These are phyloP conservation scores for Drosophila quinaria DNA, from an alignment of 2,888 invertebrate species.

Conservation along the genomic window DNA sequence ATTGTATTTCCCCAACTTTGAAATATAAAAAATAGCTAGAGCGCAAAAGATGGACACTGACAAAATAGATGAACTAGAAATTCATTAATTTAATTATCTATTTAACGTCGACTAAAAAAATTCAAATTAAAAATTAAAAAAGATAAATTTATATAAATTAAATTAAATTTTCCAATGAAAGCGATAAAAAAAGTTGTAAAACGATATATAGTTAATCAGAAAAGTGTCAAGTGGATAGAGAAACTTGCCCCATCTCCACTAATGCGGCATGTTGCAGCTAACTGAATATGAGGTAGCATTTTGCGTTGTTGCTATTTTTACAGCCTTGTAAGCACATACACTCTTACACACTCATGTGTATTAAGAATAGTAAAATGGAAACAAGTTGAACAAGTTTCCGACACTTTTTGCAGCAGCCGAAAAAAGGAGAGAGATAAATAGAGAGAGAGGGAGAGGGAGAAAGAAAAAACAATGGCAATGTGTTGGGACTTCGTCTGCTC, in stretches of 20 bases:
- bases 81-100: too few species aligned
- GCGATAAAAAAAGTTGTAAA: too few species aligned
- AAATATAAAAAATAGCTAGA: too few species aligned
- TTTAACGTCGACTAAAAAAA: too few species aligned
- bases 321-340: conserved; percentile 22
- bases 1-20: too few species aligned
- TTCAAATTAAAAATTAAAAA: too few species aligned
- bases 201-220: conserved; percentile 6
- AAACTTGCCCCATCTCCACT: conserved; percentile 5
- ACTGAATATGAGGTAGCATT: conserved; percentile 50
- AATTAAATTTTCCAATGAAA: too few species aligned
- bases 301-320: conserved; percentile 56
- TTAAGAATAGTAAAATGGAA: conserved; percentile 74
- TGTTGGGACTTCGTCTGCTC: conserved; percentile 49
- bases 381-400: conserved; percentile 82
- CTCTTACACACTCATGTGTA: conserved; percentile 1
- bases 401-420: conserved; percentile 66
- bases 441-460: not conserved
- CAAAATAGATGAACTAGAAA: too few species aligned
- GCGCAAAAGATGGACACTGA: too few species aligned
- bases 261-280: conserved; percentile 22
- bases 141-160: too few species aligned
- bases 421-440: conserved; percentile 2
- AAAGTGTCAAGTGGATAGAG: conserved; percentile 43
- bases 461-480: conserved; percentile 66